Conservation (phyloP, 2,113 vertebrate species). For the Acrocephalus arundinaceus region DNA sequence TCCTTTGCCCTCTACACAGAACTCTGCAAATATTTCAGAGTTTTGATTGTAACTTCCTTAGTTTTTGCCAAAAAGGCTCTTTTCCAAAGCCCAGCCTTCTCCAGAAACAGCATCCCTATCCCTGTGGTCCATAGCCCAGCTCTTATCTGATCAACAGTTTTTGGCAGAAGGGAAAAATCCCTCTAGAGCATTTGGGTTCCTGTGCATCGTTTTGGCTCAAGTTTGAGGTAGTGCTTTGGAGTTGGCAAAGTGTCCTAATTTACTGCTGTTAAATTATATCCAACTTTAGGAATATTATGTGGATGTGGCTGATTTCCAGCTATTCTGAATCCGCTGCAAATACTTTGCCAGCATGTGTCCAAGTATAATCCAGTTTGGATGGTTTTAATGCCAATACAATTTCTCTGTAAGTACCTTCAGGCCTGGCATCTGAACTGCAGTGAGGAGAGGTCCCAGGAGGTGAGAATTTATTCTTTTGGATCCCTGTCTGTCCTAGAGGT, state of each 20-base stretch:
- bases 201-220: background rate
- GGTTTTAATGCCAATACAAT: conserved; percentile 7
- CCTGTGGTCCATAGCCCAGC: background rate
- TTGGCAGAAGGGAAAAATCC: background rate
- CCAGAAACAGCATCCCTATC: background rate
- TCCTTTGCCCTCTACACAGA: background rate
- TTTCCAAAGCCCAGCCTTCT: background rate
- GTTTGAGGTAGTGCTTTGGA: background rate
- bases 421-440: background rate
- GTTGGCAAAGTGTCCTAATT: conserved; percentile 16
- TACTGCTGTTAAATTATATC: conserved; percentile 37
- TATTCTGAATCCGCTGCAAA: conserved; percentile 29
- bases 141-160: conserved; percentile 20
- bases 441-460: background rate
- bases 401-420: background rate
- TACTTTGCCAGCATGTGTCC: conserved; percentile 37
- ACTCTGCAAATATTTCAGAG: background rate
- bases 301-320: conserved; percentile 5
- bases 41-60: background rate
- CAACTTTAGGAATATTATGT: conserved; percentile 27
- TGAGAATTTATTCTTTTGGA: background rate
- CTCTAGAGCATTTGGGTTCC: background rate
- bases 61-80: background rate
- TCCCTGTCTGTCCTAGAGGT: background rate
- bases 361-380: conserved; percentile 15